Conservation (phyloP, 2,113 vertebrate genomes). For the Aptenodytes patagonicus region DNA sequence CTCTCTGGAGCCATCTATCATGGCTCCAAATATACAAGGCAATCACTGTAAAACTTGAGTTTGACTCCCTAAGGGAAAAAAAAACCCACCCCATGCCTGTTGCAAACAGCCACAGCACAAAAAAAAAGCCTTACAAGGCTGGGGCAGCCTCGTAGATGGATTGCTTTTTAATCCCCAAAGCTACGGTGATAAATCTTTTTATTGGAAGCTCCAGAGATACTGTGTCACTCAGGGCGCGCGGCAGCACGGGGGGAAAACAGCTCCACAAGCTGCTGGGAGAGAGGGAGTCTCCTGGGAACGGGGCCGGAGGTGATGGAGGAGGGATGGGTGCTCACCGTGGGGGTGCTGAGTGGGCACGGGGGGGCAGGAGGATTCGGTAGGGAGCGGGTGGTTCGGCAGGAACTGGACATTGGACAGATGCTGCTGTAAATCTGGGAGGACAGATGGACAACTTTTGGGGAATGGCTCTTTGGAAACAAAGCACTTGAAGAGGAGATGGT, state of each 20-base stretch:
- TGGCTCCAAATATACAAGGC: background rate
- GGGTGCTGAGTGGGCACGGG: fast-evolving
- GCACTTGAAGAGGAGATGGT: background rate
- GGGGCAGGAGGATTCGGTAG: background rate
- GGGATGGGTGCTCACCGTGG: fast-evolving
- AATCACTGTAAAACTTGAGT: slow-evolving; percentile 4
- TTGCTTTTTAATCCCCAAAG: slow-evolving; percentile 63
- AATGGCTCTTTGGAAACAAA: background rate
- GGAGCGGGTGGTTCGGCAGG: background rate
- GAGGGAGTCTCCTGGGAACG: background rate
- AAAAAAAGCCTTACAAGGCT: slow-evolving; percentile 66
- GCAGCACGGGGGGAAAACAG: fast-evolving
- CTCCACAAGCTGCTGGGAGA: background rate
- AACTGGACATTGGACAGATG: background rate
- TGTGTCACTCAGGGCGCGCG: background rate
- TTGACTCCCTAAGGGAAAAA: background rate
- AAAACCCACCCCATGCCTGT: background rate
- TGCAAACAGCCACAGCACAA: slow-evolving; percentile 7
- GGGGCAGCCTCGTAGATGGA: slow-evolving; percentile 39
- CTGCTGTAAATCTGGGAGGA: background rate
- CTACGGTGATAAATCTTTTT: slow-evolving; percentile 48
- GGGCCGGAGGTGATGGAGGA: background rate
- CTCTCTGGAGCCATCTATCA: slow-evolving; percentile 23
- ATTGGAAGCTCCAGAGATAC: background rate
- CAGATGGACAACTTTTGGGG: background rate